These are phyloP conservation scores for Macrotrachela quadricornifera DNA, from an alignment of 1,140 invertebrate species.

Conservation along the genomic window DNA sequence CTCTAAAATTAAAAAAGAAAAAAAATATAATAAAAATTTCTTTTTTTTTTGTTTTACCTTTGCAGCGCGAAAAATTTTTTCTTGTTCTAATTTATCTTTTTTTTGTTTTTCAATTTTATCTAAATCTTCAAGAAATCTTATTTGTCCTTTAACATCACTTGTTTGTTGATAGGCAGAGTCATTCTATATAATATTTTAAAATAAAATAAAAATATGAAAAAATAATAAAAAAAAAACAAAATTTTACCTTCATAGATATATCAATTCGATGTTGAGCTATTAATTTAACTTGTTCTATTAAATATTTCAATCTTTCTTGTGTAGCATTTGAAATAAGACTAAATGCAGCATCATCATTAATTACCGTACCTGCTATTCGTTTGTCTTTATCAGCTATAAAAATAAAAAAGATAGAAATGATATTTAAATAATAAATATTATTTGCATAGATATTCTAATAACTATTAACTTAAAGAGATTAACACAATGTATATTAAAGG, in stretches of 20 bases:
- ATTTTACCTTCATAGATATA: conserved; percentile 42
- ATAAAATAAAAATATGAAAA: not conserved
- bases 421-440: conserved; percentile 1
- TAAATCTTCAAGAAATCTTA: conserved; percentile 83
- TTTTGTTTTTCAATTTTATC: conserved; percentile 74
- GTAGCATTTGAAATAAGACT: conserved; percentile 77
- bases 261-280: conserved; percentile 83
- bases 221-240: not conserved
- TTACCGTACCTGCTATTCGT: conserved; percentile 31
- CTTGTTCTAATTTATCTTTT: conserved; percentile 78
- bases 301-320: conserved; percentile 68
- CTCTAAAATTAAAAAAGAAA: conserved; percentile 21
- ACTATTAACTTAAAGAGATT: not conserved
- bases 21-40: not conserved
- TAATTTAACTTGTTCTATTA: conserved; percentile 72
- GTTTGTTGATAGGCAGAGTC: conserved; percentile 66
- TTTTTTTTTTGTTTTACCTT: conserved; percentile 42
- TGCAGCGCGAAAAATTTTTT: conserved; percentile 66
- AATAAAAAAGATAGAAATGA: conserved; percentile 5
- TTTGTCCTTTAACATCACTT: conserved; percentile 68
- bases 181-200: conserved; percentile 38
- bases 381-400: not conserved
- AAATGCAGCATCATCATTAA: conserved; percentile 53
- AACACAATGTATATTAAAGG: not conserved
- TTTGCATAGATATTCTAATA: not conserved